Evolutionary conservation across 2,888 invertebrate genomes (phyloP), one percentile per base, ranked within the genome.

Genomic region (Altica lythri): DNA sequence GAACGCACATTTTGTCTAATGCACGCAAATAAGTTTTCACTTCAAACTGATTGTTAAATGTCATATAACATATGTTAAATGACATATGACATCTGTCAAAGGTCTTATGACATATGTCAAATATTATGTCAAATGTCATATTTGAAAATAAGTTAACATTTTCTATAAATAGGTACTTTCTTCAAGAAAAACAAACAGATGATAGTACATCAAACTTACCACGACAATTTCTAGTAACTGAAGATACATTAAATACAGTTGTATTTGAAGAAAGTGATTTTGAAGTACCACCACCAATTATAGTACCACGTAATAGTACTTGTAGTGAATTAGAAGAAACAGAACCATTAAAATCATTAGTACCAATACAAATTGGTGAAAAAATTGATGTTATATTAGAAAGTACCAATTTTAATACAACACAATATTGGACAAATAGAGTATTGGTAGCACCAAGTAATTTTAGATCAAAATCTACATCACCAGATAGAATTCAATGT

Each of bases 241-340:
- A 65, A 56, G 54, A 56, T 3, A 51, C 50, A 29, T 29, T 55
- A 19, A 61, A 62, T 35, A 18, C 43, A 2, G 45, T 60, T 14
- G 57, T 48, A 8, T 58, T 57, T 50, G 55, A 55, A 43, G 53
- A 50, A 25, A 49, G 27, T 43, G 49, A 50, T 30, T 50, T 47
- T 38, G 54, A 60, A 25, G 60, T 38, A 18, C 45, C 42, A 18
- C 51, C 65, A 2, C 60, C 70, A 10, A 56, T n/a, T n/a, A n/a
- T 50, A 12, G 69, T 62, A 22, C 71, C 72, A 2, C 66, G 72
- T 59, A 71, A 71, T 45, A 74, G 71, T 44, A 58, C 72, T 34
- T 68, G 69, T 73, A 75, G 63, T 64, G 77, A 66, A 76, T 25
- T 49, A 73, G 73, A 77, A 68, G 76, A 80, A 74, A 68, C 77